Evolutionary conservation across 1,140 invertebrate genomes (phyloP).

Genomic region (Drosophila kurseongensis): DNA sequence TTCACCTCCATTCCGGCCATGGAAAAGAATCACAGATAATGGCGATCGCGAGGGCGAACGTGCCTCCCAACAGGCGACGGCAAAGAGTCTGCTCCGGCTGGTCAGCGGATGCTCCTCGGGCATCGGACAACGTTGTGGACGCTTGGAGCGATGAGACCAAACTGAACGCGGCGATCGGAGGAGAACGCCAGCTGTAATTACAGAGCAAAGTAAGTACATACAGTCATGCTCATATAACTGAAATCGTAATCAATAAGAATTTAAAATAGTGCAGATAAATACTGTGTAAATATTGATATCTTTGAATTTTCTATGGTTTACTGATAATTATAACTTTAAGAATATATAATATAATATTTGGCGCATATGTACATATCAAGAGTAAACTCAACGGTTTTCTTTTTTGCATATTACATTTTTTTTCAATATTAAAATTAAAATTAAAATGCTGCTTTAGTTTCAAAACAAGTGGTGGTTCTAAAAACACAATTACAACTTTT

Average conservation of each 20-base stretch:
- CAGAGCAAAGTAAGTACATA: conserved; percentile 33
- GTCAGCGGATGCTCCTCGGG: conserved; percentile 33
- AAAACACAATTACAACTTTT: too few species aligned
- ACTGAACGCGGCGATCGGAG: conserved; percentile 54
- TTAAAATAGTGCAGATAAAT: background rate
- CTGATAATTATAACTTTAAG: too few species aligned
- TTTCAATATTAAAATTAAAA: too few species aligned
- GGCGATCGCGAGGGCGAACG: background rate
- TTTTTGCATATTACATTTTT: too few species aligned
- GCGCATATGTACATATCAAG: too few species aligned
- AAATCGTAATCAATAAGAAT: background rate
- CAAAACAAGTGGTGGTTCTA: too few species aligned
- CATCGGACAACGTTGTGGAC: conserved; percentile 66
- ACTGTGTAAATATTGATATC: background rate
- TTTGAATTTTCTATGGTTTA: too few species aligned
- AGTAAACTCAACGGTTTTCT: too few species aligned
- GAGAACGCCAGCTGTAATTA: conserved; percentile 66
- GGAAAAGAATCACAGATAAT: conserved; percentile 56
- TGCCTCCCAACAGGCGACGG: conserved; percentile 26
- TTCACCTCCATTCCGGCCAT: conserved; percentile 48
- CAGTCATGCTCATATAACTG: conserved; percentile 9
- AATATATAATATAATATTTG: too few species aligned
- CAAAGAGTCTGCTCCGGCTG: conserved; percentile 29
- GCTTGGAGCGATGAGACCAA: conserved; percentile 58
- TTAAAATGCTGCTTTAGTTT: too few species aligned